A percentile compares a stretch with the other conserved stretches of the same genome.
Conservation (phyloP, 1,140 invertebrate species). For the Sarcophaga bullata region DNA sequence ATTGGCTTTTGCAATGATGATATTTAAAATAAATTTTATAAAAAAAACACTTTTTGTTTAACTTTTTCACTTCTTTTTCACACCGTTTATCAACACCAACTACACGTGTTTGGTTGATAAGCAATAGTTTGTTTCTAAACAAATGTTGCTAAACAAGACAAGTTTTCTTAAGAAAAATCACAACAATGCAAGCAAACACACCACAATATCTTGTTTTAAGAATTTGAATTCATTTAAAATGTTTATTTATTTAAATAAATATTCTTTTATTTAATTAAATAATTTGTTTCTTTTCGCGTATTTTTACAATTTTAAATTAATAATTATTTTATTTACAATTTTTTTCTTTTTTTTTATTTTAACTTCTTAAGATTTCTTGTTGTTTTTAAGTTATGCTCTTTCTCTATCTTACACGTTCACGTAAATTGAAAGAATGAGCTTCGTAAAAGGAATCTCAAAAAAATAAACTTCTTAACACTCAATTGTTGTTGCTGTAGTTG, state of each 20-base stretch:
- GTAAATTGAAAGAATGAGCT: too few relatives aligned
- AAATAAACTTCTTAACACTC: not conserved
- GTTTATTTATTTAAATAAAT: not conserved
- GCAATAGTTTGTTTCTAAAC: not conserved
- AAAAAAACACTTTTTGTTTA: not conserved
- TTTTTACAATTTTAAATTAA: not conserved
- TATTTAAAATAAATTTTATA: not conserved
- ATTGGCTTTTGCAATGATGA: not conserved
- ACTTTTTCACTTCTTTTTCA: not conserved
- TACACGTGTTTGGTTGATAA: conserved; percentile 1
- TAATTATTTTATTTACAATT: not conserved
- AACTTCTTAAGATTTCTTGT: not conserved
- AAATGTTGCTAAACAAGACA: not conserved
- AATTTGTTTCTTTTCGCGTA: too few relatives aligned
- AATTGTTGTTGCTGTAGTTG: too few relatives aligned
- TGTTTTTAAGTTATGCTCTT: not conserved
- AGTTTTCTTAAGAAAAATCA: not conserved
- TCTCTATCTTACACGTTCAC: not conserved
- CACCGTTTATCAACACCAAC: not conserved
- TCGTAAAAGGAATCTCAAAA: not conserved
- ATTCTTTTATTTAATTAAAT: not conserved
- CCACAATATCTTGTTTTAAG: not conserved
- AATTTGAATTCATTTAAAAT: too few relatives aligned
- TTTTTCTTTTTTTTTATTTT: not conserved
- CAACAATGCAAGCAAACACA: not conserved